Percentiles rank a stretch among this genome's conserved stretches.
Conservation (phyloP, 2,113 vertebrate species). For the Chionis minor region DNA sequence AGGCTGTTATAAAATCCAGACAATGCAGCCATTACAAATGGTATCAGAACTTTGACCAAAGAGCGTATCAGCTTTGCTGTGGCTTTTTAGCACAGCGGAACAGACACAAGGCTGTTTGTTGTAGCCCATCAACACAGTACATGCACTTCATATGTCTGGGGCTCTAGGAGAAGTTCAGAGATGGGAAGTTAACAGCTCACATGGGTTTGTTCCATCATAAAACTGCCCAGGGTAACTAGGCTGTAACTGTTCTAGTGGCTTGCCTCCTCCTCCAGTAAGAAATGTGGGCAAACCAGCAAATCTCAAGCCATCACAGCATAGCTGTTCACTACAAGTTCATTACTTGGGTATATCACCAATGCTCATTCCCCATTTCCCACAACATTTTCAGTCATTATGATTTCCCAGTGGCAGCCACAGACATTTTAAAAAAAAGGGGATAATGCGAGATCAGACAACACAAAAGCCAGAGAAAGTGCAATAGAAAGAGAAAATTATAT, state of each 20-base stretch:
- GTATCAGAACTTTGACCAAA: accelerated
- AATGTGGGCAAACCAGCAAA: neutral
- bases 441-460: neutral
- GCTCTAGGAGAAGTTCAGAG: neutral
- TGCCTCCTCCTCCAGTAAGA: neutral
- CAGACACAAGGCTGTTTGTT: neutral
- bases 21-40: accelerated
- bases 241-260: neutral
- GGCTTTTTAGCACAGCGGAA: neutral
- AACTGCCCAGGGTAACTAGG: neutral
- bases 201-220: neutral
- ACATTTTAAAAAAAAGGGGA: neutral
- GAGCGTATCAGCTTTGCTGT: neutral
- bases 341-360: neutral
- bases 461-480: neutral
- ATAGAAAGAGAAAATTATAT: neutral
- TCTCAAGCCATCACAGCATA: neutral
- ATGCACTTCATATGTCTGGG: accelerated
- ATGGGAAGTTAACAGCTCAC: neutral
- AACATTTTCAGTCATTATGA: neutral
- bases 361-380: neutral
- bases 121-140: neutral
- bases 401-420: neutral
- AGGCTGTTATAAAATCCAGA: neutral
- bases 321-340: neutral